phyloP scores from a whole-genome alignment of 37 sponge, comb jelly and placozoan genomes.

The Spongilla lacustris region DNA sequence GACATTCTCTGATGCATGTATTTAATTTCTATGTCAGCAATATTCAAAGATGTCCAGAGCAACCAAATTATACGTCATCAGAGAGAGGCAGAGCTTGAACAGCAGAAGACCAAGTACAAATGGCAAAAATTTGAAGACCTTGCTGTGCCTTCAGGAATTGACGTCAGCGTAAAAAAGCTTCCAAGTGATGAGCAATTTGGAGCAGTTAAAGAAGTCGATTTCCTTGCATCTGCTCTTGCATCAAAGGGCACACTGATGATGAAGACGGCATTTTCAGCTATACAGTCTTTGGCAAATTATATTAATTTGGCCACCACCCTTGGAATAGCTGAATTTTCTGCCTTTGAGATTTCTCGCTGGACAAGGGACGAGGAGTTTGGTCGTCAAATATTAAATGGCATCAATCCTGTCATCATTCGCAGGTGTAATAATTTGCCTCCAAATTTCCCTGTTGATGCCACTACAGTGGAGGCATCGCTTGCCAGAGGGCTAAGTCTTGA shows the following conservation, averaged over 20 bases:
- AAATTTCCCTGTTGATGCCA: slow-evolving; percentile 60
- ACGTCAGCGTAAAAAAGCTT: background rate
- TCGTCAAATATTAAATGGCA: slow-evolving; percentile 62
- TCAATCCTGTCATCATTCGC: slow-evolving; percentile 40
- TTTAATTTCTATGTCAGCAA: slow-evolving; percentile 1
- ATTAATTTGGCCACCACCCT: background rate
- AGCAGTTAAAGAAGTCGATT: slow-evolving; percentile 14
- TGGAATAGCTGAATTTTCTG: background rate
- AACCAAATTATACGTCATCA: slow-evolving; percentile 6
- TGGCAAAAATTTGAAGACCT: slow-evolving; percentile 12
- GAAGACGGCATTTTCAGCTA: background rate
- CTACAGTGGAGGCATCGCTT: slow-evolving; percentile 21
- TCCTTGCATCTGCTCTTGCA: background rate
- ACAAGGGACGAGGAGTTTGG: slow-evolving; percentile 64
- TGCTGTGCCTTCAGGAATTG: slow-evolving; percentile 10
- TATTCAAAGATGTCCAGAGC: slow-evolving; percentile 5
- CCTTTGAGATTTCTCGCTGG: slow-evolving; percentile 48
- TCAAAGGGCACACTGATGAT: background rate
- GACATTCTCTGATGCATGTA: background rate
- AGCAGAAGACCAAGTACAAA: background rate
- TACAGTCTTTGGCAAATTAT: background rate
- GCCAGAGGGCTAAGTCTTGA: slow-evolving; percentile 14
- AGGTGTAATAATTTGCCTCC: slow-evolving; percentile 18
- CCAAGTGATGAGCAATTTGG: slow-evolving; percentile 48
- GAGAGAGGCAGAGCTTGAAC: slow-evolving; percentile 2